Evolutionary conservation across 1,140 invertebrate genomes (phyloP), one percentile per base, ranked within the genome.

Genomic region (Orchestia grillus): DNA sequence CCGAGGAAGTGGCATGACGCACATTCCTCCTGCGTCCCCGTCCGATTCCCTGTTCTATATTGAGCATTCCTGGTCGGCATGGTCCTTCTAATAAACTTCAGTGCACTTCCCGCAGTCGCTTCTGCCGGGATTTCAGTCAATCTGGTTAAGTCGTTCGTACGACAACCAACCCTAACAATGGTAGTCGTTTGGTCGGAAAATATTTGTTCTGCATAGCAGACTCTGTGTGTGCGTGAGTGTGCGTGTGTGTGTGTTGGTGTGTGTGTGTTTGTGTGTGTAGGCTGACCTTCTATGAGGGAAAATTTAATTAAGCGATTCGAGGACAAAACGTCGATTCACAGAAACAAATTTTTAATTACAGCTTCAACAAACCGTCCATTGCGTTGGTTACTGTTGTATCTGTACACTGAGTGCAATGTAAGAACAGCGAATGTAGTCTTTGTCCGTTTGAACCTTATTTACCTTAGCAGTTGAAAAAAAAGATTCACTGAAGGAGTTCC

Each of bases 1-100:
- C 88, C 6, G 88, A 43, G 41, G 8, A 19, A 19, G 88, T 91
- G 88, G 88, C 88, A 43, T 44, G 41, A 44, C 88, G 44, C 88
- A 41, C 88, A 91, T 91, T 91, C 88, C 88, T 91, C 11, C 88
- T 41, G 88, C 88, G 88, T 91, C 88, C 88, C 41, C 88, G 88
- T 91, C 88, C 88, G 42, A 91, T 91, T 91, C 88, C 88, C 88
- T 91, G 88, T 91, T 91, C 88, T 91, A 91, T 91, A 91, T 91
- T 91, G 88, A 91, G 88, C 88, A 91, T 91, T 91, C 88, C 88
- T 91, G 88, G 88, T 91, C 88, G 88, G 88, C 41, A 91, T 44
- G 44, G 88, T 4, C 88, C 88, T 91, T 91, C 88, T 91, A 91
- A 91, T 91, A 91, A 91, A 91, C 88, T 91, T 91, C 88, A 91